Evolutionary conservation across 2,888 invertebrate genomes (phyloP), one percentile per base, ranked within the genome.

Genomic region (Neocrepidodera transversa): DNA sequence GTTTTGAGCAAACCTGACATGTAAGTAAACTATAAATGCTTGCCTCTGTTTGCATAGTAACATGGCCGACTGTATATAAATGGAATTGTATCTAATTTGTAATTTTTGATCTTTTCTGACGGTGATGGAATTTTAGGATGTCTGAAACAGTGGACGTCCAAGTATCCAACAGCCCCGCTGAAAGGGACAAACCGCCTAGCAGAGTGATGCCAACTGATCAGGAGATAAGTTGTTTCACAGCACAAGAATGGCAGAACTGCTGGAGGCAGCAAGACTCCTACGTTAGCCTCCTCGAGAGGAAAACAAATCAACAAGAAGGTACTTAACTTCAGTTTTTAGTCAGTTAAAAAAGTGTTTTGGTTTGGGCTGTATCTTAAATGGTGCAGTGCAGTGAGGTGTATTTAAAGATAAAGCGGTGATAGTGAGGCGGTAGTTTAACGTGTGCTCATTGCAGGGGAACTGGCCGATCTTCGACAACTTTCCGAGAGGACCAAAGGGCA

Each of bases 401-500:
- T 43, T 23, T 30, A 53, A 53, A 52, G 65, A n/a, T 51, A 62
- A 55, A 58, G 59, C 55, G 58, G 65, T 62, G 65, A 54, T 52
- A 59, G 67, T 67, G 65, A 56, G 63, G 58, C 62, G 58, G 64
- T 64, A 60, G 65, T 67, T 52, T 69, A 68, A 69, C 67, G 52
- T 66, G 68, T 68, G 69, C 66, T 72, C 68, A 73, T 84, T 83
- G 70, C 80, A 90, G 90, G 87, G 78, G 88, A 88, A 79, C 79
- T 89, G 80, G 83, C 85, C 78, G 87, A 86, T 76, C 82, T 89
- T 77, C 87, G 87, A 80, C 89, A 92, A 80, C 84, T 88, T 72
- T 91, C 91, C 80, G 90, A 91, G 71, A 89, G 90, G 76, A 83
- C 90, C 75, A 89, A 89, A 74, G 87, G 89, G 72, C 93, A 94